phyloP scores from a whole-genome alignment of 2,797 vertebrate genomes.

The Melanotaenia boesemani region DNA sequence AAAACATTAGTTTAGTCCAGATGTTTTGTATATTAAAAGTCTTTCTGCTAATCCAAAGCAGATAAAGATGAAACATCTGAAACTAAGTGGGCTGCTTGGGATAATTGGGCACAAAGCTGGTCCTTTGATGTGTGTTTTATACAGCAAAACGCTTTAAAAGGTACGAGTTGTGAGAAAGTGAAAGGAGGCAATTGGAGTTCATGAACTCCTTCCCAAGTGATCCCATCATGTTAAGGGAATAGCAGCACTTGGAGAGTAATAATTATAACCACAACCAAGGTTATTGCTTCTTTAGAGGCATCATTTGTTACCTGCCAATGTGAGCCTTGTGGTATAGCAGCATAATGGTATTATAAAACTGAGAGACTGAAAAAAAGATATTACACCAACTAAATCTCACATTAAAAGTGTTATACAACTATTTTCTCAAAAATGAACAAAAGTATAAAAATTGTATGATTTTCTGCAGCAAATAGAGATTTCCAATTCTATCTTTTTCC shows the following conservation, averaged over 20 bases:
- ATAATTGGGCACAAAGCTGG: not conserved
- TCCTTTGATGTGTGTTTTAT: constrained; percentile 8
- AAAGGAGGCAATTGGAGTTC: not conserved
- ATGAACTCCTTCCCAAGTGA: constrained; percentile 11
- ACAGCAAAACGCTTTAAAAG: not conserved
- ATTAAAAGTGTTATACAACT: constrained; percentile 25
- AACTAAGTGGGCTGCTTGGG: not conserved
- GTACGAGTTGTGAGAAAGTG: not conserved
- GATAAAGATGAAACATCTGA: not conserved
- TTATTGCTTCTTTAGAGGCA: constrained; percentile 51
- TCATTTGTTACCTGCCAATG: constrained; percentile 44
- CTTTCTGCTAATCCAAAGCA: constrained; percentile 24
- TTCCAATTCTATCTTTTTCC: too few species aligned
- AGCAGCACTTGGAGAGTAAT: constrained; percentile 34
- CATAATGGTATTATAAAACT: constrained; percentile 47
- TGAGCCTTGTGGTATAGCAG: constrained; percentile 12
- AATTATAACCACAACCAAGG: constrained; percentile 27
- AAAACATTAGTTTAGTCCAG: not conserved
- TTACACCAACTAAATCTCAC: constrained; percentile 25
- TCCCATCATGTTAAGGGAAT: constrained; percentile 7
- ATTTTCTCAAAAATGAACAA: too few species aligned
- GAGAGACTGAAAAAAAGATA: constrained; percentile 41
- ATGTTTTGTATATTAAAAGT: not conserved
- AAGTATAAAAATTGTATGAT: constrained; percentile 1
- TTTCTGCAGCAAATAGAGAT: too few species aligned